A percentile compares a stretch with the other conserved stretches of the same genome.
phyloP scores from a whole-genome alignment of 2,113 vertebrate genomes.

The Dicaeum eximium region DNA sequence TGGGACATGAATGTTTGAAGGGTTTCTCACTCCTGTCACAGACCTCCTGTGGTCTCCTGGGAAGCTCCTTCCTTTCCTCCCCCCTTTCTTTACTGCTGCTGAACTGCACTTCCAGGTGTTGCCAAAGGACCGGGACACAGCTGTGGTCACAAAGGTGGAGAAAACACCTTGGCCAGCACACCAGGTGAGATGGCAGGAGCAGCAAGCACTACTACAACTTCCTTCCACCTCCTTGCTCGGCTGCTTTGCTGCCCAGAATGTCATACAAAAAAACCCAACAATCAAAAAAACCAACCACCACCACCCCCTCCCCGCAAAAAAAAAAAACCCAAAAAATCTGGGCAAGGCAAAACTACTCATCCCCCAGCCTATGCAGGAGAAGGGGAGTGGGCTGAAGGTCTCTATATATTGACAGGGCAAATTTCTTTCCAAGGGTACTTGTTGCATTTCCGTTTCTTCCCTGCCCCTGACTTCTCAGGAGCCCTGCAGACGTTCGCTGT shows the following conservation, averaged over 20 bases:
- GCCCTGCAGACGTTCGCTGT: neutral
- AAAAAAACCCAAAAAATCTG: neutral
- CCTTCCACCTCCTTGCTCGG: neutral
- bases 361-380: neutral
- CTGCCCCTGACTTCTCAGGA: neutral
- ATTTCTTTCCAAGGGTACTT: neutral
- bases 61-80: neutral
- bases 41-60: neutral
- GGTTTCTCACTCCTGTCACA: neutral
- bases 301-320: neutral
- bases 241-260: neutral
- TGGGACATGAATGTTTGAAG: rapidly evolving
- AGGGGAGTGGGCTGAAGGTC: neutral
- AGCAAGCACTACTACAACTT: neutral
- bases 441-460: neutral
- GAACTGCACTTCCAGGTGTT: neutral
- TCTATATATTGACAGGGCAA: rapidly evolving
- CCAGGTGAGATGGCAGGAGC: neutral
- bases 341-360: neutral
- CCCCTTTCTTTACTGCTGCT: neutral
- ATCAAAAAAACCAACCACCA: neutral
- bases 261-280: rapidly evolving
- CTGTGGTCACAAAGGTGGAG: neutral
- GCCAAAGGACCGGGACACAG: neutral
- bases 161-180: neutral